phyloP scores from a whole-genome alignment of 2,888 invertebrate genomes.

The Monochamus alternatus region DNA sequence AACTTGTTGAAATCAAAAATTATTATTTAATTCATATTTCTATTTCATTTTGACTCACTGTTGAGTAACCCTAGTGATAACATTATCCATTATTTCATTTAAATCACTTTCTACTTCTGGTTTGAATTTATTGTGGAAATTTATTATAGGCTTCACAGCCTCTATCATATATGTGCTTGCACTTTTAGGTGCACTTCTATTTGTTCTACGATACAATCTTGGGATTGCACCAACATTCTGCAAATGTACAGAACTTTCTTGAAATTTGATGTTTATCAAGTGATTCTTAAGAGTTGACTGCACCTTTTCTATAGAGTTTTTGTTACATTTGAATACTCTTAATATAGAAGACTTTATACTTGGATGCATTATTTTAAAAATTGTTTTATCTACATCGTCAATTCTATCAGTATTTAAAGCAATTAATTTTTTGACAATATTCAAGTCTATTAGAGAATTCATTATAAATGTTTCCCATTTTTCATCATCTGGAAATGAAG shows the following conservation, averaged over 20 bases:
- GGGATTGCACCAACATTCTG: slow-evolving; percentile 95
- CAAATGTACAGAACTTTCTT: slow-evolving; percentile 75
- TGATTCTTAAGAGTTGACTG: slow-evolving; percentile 57
- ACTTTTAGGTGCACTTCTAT: slow-evolving; percentile 87
- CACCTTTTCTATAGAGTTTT: slow-evolving; percentile 51
- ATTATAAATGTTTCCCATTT: slow-evolving; percentile 61
- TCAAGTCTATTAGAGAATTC: slow-evolving; percentile 61
- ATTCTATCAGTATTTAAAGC: slow-evolving; percentile 46
- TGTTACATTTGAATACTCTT: slow-evolving; percentile 60
- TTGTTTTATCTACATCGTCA: slow-evolving; percentile 53
- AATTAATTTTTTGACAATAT: slow-evolving; percentile 55
- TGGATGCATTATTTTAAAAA: slow-evolving; percentile 60
- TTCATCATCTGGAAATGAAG: slow-evolving; percentile 37
- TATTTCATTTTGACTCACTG: slow-evolving; percentile 69
- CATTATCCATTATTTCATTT: slow-evolving; percentile 68
- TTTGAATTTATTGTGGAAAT: slow-evolving; percentile 74
- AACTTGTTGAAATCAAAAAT: too few species aligned
- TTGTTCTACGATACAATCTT: slow-evolving; percentile 91
- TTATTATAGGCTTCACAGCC: slow-evolving; percentile 71
- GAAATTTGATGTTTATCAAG: slow-evolving; percentile 61
- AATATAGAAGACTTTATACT: slow-evolving; percentile 56
- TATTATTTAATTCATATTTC: too few species aligned
- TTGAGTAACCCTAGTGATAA: slow-evolving; percentile 71
- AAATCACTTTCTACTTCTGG: slow-evolving; percentile 67
- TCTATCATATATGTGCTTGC: slow-evolving; percentile 81